phyloP scores from a whole-genome alignment of 1,140 invertebrate species.

The Fopius arisanus region DNA sequence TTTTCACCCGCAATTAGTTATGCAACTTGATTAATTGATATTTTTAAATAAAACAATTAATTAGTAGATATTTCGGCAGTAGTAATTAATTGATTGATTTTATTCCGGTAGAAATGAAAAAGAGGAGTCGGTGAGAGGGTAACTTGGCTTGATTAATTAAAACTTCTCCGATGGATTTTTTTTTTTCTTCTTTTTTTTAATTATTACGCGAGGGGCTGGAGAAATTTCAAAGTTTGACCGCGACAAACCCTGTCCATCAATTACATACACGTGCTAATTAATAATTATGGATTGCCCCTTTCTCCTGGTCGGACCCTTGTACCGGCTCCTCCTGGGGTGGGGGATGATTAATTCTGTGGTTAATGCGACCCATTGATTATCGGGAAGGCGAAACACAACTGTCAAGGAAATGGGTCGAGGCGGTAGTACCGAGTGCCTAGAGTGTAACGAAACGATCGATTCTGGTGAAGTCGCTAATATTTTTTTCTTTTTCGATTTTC shows the following conservation, averaged over 20 bases:
- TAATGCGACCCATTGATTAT: slow-evolving; percentile 9
- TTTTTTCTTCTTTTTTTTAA: neutral
- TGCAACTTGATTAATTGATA: too few relatives aligned
- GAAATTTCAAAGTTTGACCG: neutral
- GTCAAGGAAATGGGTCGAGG: slow-evolving; percentile 12
- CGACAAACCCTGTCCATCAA: neutral
- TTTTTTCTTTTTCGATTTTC: neutral
- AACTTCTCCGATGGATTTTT: neutral
- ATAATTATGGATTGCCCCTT: neutral
- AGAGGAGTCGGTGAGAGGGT: too few relatives aligned
- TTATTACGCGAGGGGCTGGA: neutral
- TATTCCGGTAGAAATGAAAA: too few relatives aligned
- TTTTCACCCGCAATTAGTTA: too few relatives aligned
- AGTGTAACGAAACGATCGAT: slow-evolving; percentile 1
- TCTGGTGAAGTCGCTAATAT: neutral
- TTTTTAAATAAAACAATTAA: too few relatives aligned
- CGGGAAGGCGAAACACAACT: neutral
- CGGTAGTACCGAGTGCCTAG: neutral
- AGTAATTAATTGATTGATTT: too few relatives aligned
- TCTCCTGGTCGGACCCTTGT: neutral
- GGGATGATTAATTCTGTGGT: slow-evolving; percentile 4
- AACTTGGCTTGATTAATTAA: neutral
- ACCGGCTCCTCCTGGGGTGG: neutral
- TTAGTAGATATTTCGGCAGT: too few relatives aligned
- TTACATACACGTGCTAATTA: neutral